Conservation (phyloP, 2,113 vertebrate genomes). For the Notarius lentiginosus region DNA sequence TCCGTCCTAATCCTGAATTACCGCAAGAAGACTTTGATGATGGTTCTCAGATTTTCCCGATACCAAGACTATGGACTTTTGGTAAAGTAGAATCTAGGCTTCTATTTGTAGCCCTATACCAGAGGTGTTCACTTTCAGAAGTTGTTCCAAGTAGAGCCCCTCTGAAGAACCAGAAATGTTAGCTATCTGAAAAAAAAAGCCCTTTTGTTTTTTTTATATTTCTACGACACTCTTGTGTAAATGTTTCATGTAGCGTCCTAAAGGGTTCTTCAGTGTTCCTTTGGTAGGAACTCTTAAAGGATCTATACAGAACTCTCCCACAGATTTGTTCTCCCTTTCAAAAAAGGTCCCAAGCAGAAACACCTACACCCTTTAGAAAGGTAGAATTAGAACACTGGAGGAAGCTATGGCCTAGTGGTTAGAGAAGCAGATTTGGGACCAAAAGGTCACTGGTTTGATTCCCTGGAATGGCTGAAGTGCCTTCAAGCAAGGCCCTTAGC, state of each 20-base stretch:
- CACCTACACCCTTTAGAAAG: background rate
- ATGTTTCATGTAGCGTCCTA: background rate
- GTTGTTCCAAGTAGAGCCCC: background rate
- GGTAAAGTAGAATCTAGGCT: background rate
- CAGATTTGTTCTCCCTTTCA: background rate
- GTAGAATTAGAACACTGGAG: background rate
- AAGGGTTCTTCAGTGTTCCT: background rate
- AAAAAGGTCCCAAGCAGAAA: background rate
- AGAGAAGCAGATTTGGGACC: too few species aligned
- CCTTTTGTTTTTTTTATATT: too few species aligned
- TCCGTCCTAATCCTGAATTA: constrained; percentile 38
- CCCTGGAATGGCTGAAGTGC: too few species aligned
- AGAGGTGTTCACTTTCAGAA: background rate
- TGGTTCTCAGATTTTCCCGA: background rate
- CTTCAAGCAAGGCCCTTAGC: too few species aligned
- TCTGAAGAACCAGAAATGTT: background rate
- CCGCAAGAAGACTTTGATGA: background rate
- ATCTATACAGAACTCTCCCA: background rate
- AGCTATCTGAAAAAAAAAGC: background rate
- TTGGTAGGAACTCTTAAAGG: background rate
- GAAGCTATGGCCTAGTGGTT: too few species aligned
- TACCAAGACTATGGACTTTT: background rate
- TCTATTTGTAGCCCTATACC: background rate
- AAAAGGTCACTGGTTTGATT: background rate
- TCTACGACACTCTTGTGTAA: too few species aligned